phyloP scores from a whole-genome alignment of 2,113 vertebrate genomes.

The Ptilorrhoa leucosticta region DNA sequence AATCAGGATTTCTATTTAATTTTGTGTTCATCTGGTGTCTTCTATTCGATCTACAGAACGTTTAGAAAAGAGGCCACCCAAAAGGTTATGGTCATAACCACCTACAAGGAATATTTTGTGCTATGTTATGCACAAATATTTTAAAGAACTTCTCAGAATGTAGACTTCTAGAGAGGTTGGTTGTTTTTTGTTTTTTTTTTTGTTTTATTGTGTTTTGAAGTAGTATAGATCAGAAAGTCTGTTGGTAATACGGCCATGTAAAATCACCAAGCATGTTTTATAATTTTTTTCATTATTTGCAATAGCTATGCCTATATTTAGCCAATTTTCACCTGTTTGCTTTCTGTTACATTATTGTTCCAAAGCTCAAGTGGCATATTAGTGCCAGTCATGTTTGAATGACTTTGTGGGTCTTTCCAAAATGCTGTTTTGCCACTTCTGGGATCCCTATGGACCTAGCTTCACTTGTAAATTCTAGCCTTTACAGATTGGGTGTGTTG shows the following conservation, averaged over 20 bases:
- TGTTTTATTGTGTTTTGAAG: neutral
- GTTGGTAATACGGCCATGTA: neutral
- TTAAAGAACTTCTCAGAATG: neutral
- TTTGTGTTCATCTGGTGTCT: neutral
- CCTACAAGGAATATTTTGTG: neutral
- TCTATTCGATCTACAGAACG: neutral
- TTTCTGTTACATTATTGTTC: neutral
- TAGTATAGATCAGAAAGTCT: neutral
- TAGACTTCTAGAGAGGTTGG: neutral
- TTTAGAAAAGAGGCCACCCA: neutral
- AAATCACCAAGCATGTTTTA: neutral
- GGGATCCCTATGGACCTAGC: neutral
- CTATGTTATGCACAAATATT: neutral
- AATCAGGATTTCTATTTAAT: neutral
- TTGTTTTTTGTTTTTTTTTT: neutral
- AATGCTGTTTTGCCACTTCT: neutral
- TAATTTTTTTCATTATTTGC: neutral
- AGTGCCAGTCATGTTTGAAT: neutral
- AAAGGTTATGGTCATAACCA: neutral
- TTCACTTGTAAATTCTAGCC: neutral
- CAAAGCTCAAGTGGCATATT: neutral
- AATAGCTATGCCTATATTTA: neutral
- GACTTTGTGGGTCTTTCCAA: neutral
- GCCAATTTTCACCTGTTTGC: neutral
- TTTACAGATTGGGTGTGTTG: neutral